Conservation (phyloP, 2,888 invertebrate genomes). For the Sympetrum striolatum region DNA sequence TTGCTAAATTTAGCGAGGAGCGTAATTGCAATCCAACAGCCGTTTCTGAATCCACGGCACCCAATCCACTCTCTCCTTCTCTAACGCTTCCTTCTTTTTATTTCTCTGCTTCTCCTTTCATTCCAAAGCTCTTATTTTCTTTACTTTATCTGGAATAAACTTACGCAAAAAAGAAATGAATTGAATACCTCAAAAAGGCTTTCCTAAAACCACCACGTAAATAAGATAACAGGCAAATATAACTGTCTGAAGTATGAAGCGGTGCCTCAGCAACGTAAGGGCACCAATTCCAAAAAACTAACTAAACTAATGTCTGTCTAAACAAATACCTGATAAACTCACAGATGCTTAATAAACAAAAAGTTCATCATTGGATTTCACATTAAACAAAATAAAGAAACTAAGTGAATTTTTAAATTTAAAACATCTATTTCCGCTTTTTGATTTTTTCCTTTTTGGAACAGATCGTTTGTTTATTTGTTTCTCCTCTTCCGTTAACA, state of each 20-base stretch:
- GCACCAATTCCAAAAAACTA: slow-evolving; percentile 32
- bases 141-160: slow-evolving; percentile 44
- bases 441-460: slow-evolving; percentile 48
- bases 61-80: background rate
- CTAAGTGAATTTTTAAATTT: slow-evolving; percentile 45
- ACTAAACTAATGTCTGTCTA: slow-evolving; percentile 49
- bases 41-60: too few species aligned
- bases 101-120: background rate
- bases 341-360: slow-evolving; percentile 8
- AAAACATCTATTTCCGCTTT: slow-evolving; percentile 48
- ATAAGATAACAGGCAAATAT: slow-evolving; percentile 45
- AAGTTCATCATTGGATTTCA: slow-evolving; percentile 19
- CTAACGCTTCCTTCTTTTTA: background rate
- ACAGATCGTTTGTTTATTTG: slow-evolving; percentile 14
- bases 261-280: slow-evolving; percentile 19
- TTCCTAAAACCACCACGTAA: slow-evolving; percentile 51
- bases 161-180: slow-evolving; percentile 42
- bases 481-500: slow-evolving; percentile 7
- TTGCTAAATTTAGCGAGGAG: too few species aligned
- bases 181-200: slow-evolving; percentile 49
- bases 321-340: slow-evolving; percentile 49
- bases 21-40: too few species aligned
- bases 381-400: slow-evolving; percentile 26
- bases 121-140: slow-evolving; percentile 10
- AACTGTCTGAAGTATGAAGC: slow-evolving; percentile 37